phyloP scores from a whole-genome alignment of 2,797 vertebrate species.

The Thripadectes ignobilis region DNA sequence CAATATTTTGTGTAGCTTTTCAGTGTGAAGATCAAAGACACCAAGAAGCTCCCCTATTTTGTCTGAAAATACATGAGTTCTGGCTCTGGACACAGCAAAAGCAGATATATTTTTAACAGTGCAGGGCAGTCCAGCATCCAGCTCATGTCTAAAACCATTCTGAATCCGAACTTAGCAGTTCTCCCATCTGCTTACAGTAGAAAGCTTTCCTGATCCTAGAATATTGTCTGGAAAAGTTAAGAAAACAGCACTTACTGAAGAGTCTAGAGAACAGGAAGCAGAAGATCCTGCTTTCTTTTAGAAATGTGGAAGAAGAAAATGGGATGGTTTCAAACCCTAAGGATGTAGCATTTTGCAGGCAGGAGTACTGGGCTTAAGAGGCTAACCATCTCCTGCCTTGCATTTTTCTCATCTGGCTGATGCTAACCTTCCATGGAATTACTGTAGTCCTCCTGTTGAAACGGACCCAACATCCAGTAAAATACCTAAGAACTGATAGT shows the following conservation, averaged over 20 bases:
- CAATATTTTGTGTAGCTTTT: neutral
- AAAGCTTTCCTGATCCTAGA: neutral
- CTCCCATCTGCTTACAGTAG: neutral
- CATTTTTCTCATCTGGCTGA: neutral
- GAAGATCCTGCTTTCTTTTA: neutral
- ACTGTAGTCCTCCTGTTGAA: neutral
- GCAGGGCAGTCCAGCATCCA: neutral
- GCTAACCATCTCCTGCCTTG: neutral
- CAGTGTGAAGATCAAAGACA: neutral
- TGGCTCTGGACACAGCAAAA: neutral
- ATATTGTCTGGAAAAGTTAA: neutral
- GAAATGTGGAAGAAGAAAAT: neutral
- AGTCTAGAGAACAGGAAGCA: neutral
- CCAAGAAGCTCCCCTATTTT: neutral
- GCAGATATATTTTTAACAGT: neutral
- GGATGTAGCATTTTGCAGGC: neutral
- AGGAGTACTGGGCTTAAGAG: neutral
- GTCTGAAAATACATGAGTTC: neutral
- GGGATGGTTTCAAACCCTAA: neutral
- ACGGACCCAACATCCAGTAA: neutral
- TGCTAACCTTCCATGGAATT: neutral
- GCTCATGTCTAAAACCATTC: neutral
- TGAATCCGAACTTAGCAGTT: neutral
- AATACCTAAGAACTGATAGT: neutral
- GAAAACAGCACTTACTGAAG: neutral